Percentiles rank a stretch among this genome's conserved stretches.
These are phyloP conservation scores for Meandrusa payeni DNA, from an alignment of 2,888 invertebrate species.

Conservation along the genomic window DNA sequence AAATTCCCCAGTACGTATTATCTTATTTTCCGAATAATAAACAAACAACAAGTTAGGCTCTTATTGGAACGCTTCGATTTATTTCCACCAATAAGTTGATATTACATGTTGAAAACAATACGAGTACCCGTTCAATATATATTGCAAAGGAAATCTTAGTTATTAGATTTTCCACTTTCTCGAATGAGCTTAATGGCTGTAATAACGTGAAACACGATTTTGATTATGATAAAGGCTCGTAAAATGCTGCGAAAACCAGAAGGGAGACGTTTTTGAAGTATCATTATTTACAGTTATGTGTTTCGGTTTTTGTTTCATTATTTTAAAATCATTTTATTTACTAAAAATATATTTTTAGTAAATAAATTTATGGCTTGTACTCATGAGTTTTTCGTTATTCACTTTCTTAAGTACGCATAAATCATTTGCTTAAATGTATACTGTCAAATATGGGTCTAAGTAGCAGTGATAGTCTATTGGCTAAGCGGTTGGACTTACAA, in stretches of 20 bases:
- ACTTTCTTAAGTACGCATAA: no score
- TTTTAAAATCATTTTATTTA: not conserved
- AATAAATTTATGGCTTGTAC: not conserved
- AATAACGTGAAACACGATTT: constrained; percentile 60
- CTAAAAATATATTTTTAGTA: not conserved
- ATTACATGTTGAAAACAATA: constrained; percentile 23
- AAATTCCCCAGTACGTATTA: not conserved
- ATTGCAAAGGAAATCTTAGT: constrained; percentile 33
- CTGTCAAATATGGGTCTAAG: no score
- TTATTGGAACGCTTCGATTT: constrained; percentile 18
- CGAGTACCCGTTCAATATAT: constrained; percentile 24
- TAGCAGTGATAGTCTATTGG: no score
- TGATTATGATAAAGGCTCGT: constrained; percentile 55
- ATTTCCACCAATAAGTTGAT: constrained; percentile 22
- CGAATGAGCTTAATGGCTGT: constrained; percentile 55
- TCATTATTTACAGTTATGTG: constrained; percentile 13
- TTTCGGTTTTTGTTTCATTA: constrained; percentile 10
- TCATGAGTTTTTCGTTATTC: no score
- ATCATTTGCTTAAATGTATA: no score
- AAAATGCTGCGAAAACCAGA: constrained; percentile 33
- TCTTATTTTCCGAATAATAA: constrained; percentile 16
- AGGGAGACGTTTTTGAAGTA: constrained; percentile 21
- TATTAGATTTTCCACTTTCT: constrained; percentile 57
- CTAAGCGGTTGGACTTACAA: no score
- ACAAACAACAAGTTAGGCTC: constrained; percentile 17